These are phyloP conservation scores for Acrocephalus kingi DNA, from an alignment of 2,113 vertebrate species.

Conservation along the genomic window DNA sequence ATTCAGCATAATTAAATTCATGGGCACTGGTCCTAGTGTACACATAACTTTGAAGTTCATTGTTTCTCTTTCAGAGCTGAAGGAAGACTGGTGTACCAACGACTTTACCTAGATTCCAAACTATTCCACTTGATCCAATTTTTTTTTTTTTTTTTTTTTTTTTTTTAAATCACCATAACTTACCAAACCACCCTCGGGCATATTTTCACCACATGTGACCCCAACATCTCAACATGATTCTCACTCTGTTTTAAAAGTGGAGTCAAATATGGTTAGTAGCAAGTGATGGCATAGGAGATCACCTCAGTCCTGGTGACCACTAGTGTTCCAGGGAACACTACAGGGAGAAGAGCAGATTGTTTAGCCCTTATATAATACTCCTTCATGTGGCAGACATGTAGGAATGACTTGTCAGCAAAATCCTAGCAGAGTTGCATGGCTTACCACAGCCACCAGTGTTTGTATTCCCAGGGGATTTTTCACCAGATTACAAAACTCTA, in stretches of 20 bases:
- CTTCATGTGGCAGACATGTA: neutral
- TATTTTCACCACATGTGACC: neutral
- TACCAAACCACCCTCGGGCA: neutral
- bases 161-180: too few species aligned
- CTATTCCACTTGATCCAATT: neutral
- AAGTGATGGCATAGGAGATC: neutral
- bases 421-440: rapidly evolving
- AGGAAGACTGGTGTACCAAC: neutral
- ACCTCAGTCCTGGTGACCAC: neutral
- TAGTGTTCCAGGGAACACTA: neutral
- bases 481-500: neutral
- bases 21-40: neutral
- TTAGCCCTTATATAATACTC: neutral
- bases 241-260: neutral
- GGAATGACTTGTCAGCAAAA: neutral
- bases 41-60: neutral
- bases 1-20: neutral
- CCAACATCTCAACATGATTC: neutral
- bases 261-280: neutral
- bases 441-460: neutral
- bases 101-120: neutral
- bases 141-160: neutral
- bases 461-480: neutral
- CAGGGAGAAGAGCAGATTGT: neutral
- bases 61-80: neutral